A percentile compares a stretch with the other conserved stretches of the same genome.
Evolutionary conservation across 2,888 invertebrate genomes (phyloP).

Genomic region (Acleris laterana): DNA sequence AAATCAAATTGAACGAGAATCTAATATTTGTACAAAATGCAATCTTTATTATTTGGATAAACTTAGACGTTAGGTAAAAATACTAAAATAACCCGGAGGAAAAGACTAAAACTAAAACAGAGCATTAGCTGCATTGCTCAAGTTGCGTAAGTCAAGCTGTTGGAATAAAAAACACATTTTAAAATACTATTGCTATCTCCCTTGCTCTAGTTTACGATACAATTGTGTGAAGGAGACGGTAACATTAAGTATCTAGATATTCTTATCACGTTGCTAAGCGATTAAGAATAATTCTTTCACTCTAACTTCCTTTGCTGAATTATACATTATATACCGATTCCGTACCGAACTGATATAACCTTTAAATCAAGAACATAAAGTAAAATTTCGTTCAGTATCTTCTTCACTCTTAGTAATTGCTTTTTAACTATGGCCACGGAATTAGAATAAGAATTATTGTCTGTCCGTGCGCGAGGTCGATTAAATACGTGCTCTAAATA

Average conservation of each 20-base stretch:
- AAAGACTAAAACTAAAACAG: too few relatives aligned
- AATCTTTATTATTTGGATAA: too few relatives aligned
- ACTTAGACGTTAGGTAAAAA: too few relatives aligned
- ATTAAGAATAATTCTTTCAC: slow-evolving; percentile 28
- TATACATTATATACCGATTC: slow-evolving; percentile 3
- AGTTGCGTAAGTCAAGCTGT: too few relatives aligned
- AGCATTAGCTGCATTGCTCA: too few relatives aligned
- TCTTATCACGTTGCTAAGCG: slow-evolving; percentile 16
- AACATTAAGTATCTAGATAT: neutral
- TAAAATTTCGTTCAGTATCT: neutral
- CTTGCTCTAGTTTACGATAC: neutral
- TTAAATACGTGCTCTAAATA: slow-evolving; percentile 4
- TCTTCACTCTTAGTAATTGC: slow-evolving; percentile 5
- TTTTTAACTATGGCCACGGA: slow-evolving; percentile 25
- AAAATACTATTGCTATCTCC: neutral
- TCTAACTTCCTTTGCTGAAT: slow-evolving; percentile 15
- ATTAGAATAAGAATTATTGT: slow-evolving; percentile 13
- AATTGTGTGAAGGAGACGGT: neutral
- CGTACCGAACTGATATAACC: neutral
- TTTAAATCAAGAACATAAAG: neutral
- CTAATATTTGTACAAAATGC: too few relatives aligned
- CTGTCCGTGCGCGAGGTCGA: slow-evolving; percentile 6
- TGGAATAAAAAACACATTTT: too few relatives aligned
- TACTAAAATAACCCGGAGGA: too few relatives aligned
- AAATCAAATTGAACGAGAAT: too few relatives aligned